Percentiles rank a stretch among this genome's conserved stretches.
These are phyloP conservation scores for Oncorhynchus keta DNA, from an alignment of 2,113 vertebrate genomes.

Conservation along the genomic window DNA sequence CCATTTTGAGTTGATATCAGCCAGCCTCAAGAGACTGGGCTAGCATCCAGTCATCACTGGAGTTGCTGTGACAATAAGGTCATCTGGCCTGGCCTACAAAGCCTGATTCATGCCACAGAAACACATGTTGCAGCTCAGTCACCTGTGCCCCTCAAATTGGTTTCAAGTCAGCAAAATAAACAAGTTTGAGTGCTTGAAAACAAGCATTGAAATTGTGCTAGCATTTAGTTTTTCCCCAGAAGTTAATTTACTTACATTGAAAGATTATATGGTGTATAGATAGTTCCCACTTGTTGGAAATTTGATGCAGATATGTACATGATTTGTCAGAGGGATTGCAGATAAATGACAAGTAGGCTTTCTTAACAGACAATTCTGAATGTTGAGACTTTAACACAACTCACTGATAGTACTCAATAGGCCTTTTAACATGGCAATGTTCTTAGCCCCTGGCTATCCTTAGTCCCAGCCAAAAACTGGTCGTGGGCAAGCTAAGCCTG, in stretches of 20 bases:
- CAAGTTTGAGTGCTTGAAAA: neutral
- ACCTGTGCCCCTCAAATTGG: slow-evolving; percentile 36
- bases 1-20: slow-evolving; percentile 14
- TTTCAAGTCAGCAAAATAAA: neutral
- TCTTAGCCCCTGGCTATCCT: no score
- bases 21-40: slow-evolving; percentile 28
- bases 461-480: no score
- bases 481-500: no score
- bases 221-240: neutral
- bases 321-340: no score
- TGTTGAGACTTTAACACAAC: no score
- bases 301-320: no score
- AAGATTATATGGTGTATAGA: no score
- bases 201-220: neutral
- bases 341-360: no score
- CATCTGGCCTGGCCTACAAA: slow-evolving; percentile 56
- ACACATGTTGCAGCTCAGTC: slow-evolving; percentile 56
- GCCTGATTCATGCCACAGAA: slow-evolving; percentile 54
- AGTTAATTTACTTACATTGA: no score
- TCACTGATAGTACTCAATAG: no score
- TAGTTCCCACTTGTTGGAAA: neutral
- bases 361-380: no score
- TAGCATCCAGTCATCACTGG: slow-evolving; percentile 34
- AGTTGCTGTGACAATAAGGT: slow-evolving; percentile 58
- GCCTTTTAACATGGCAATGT: no score